These are phyloP conservation scores for Drosophila maculinotata DNA, from an alignment of 2,888 invertebrate genomes.

Conservation along the genomic window DNA sequence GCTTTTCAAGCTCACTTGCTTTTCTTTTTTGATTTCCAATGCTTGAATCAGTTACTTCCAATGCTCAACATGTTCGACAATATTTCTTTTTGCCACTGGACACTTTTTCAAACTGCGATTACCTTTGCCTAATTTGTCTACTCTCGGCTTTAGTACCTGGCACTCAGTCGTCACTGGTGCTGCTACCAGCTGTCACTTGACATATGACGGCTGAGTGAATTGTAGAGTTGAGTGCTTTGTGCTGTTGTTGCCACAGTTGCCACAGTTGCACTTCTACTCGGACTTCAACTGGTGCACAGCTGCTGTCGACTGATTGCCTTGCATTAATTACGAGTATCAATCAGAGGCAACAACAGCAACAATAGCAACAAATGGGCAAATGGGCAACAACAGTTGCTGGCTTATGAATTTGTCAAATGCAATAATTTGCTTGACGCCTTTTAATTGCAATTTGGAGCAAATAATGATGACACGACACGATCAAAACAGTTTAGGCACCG, in stretches of 20 bases:
- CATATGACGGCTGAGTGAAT: slow-evolving; percentile 34
- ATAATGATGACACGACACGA: slow-evolving; percentile 39
- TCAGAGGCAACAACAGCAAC: slow-evolving; percentile 25
- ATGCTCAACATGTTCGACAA: background rate
- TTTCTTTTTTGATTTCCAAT: background rate
- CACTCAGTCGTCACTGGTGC: too few species aligned
- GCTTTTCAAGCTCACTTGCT: too few species aligned
- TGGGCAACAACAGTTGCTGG: background rate
- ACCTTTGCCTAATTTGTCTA: slow-evolving; percentile 38
- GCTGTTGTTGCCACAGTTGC: slow-evolving; percentile 13
- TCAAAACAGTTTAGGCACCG: slow-evolving; percentile 70
- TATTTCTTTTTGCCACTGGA: slow-evolving; percentile 3
- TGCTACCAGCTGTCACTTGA: slow-evolving; percentile 45
- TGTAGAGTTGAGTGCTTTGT: slow-evolving; percentile 34
- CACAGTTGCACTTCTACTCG: slow-evolving; percentile 32
- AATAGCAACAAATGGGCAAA: background rate
- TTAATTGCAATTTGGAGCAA: slow-evolving; percentile 38
- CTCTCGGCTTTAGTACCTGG: slow-evolving; percentile 2
- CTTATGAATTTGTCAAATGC: slow-evolving; percentile 29
- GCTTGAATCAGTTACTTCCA: background rate
- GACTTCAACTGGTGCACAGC: slow-evolving; percentile 39
- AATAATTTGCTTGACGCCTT: slow-evolving; percentile 38
- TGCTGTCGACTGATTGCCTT: slow-evolving; percentile 42
- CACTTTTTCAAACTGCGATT: slow-evolving; percentile 21
- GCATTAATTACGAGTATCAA: slow-evolving; percentile 49